Evolutionary conservation across 2,888 invertebrate species (phyloP).

Genomic region (Pristionchus maxplancki): DNA sequence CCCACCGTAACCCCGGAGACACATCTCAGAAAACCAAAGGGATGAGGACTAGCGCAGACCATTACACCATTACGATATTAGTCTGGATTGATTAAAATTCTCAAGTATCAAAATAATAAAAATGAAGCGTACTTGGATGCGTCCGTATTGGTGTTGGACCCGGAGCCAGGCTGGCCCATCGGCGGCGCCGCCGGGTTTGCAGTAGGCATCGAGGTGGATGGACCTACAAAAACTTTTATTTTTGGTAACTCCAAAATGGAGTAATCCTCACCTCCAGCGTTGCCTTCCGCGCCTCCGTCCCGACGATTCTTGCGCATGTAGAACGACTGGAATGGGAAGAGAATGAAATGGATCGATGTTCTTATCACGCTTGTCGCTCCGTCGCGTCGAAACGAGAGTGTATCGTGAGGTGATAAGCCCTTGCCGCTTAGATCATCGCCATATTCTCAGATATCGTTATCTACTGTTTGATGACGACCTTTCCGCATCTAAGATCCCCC

Average conservation of each 20-base stretch:
- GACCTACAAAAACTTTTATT: neutral
- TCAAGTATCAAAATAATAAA: no score
- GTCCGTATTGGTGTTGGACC: constrained; percentile 24
- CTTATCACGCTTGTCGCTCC: neutral
- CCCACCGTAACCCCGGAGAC: neutral
- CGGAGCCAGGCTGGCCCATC: neutral
- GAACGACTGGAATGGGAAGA: constrained; percentile 66
- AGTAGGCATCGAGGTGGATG: neutral
- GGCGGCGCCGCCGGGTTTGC: neutral
- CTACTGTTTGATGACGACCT: neutral
- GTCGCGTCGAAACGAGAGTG: neutral
- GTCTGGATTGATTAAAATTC: no score
- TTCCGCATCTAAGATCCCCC: neutral
- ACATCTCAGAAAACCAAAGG: neutral
- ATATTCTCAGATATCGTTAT: neutral
- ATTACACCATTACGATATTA: no score
- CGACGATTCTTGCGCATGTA: constrained; percentile 72
- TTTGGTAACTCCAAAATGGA: neutral
- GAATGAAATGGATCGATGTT: constrained; percentile 7
- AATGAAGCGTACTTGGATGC: constrained; percentile 12
- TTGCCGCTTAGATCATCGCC: neutral
- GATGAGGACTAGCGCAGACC: neutral
- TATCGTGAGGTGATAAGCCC: constrained; percentile 10
- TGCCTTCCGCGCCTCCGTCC: constrained; percentile 44
- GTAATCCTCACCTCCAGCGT: neutral